A percentile compares a stretch with the other conserved stretches of the same genome.
Conservation (phyloP, 1,140 invertebrate genomes). For the Danaus plexippus region DNA sequence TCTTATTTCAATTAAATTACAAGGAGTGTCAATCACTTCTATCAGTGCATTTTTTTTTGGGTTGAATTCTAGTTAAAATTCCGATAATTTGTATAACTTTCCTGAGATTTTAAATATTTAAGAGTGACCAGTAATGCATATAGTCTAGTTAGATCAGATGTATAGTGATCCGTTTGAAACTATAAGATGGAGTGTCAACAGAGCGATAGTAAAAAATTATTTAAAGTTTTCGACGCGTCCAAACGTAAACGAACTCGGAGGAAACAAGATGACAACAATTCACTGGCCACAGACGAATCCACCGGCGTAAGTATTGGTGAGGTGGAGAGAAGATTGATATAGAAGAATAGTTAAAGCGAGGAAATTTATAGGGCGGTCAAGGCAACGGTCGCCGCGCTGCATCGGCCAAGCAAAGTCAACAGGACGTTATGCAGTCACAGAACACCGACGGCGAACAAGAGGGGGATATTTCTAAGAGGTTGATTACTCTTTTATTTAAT, state of each 20-base stretch:
- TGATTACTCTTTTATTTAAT: neutral
- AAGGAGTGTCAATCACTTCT: conserved; percentile 18
- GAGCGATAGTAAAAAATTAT: conserved; percentile 64
- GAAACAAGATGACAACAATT: conserved; percentile 48
- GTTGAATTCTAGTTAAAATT: conserved; percentile 36
- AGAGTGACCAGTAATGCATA: conserved; percentile 13
- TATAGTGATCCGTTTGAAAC: conserved; percentile 38
- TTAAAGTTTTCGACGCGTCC: conserved; percentile 59
- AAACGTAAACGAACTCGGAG: conserved; percentile 49
- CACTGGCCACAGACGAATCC: conserved; percentile 47
- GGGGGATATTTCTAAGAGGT: conserved; percentile 23
- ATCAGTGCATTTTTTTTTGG: conserved; percentile 34
- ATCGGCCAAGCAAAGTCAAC: conserved; percentile 45
- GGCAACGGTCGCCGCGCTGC: conserved; percentile 26
- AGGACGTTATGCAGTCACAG: conserved; percentile 25
- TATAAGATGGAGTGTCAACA: conserved; percentile 57
- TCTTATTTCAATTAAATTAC: conserved; percentile 32
- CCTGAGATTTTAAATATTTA: conserved; percentile 14
- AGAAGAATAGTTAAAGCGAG: no score
- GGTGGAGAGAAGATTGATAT: neutral
- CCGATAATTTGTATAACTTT: conserved; percentile 28
- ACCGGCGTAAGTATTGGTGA: conserved; percentile 40
- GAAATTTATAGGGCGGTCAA: conserved; percentile 29
- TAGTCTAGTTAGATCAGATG: conserved; percentile 32
- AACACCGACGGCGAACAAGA: conserved; percentile 18